These are phyloP conservation scores for Holothuria scabra DNA, from an alignment of 53 echinoderm and acorn worm genomes.

Conservation along the genomic window DNA sequence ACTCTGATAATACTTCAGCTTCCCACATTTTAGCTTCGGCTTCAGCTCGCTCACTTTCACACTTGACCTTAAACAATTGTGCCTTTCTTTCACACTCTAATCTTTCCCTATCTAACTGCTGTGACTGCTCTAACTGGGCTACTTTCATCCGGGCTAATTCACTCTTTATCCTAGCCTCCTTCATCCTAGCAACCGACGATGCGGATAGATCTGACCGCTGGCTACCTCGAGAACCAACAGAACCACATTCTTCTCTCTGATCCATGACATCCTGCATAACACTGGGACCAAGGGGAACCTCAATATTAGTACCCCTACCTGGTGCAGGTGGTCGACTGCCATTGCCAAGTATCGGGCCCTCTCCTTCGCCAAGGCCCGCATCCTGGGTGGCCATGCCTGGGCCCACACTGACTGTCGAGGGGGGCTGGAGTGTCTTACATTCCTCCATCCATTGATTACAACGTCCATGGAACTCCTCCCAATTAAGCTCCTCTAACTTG, in stretches of 20 bases:
- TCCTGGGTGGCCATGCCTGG: background rate
- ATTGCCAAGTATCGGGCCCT: background rate
- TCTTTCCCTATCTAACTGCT: slow-evolving; percentile 30
- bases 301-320: background rate
- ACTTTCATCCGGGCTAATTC: slow-evolving; percentile 41
- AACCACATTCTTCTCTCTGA: too few relatives aligned
- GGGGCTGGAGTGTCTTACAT: too few relatives aligned
- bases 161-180: slow-evolving; percentile 37
- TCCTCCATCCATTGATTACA: background rate
- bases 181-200: slow-evolving; percentile 29
- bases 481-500: background rate
- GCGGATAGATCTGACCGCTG: background rate
- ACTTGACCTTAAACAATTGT: background rate
- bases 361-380: background rate
- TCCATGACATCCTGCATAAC: too few relatives aligned
- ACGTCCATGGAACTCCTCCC: background rate
- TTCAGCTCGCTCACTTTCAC: slow-evolving; percentile 31
- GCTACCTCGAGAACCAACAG: too few relatives aligned
- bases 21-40: slow-evolving; percentile 41
- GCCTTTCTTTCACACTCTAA: slow-evolving; percentile 25
- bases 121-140: slow-evolving; percentile 38
- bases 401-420: too few relatives aligned
- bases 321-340: background rate
- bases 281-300: too few relatives aligned
- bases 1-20: slow-evolving; percentile 8